Conservation (phyloP, 2,113 vertebrate genomes). For the Gambusia affinis region DNA sequence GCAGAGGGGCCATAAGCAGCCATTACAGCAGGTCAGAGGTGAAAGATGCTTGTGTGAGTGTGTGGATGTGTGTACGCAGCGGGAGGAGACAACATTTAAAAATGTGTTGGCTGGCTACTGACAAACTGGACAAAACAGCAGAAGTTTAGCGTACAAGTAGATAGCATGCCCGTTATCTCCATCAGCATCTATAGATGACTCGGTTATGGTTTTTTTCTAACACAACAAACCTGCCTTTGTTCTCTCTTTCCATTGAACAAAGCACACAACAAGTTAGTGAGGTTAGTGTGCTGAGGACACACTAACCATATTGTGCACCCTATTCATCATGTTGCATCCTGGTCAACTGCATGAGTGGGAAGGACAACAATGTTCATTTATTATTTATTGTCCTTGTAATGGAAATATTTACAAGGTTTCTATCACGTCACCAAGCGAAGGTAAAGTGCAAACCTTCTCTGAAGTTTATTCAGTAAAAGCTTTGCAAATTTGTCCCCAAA, state of each 20-base stretch:
- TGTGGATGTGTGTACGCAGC: conserved; percentile 12
- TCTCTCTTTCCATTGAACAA: conserved; percentile 46
- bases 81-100: neutral
- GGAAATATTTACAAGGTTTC: conserved; percentile 9
- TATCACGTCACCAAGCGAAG: neutral
- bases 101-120: neutral
- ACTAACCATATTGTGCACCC: conserved; percentile 55
- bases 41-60: conserved; percentile 18
- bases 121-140: too few species aligned
- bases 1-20: conserved; percentile 56
- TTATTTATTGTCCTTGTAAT: conserved; percentile 2
- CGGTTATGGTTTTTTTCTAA: conserved; percentile 41
- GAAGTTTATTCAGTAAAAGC: neutral
- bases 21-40: conserved; percentile 66
- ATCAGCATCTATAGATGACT: conserved; percentile 36
- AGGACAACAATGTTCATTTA: conserved; percentile 8
- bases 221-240: conserved; percentile 49
- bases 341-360: conserved; percentile 16
- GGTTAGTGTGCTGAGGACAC: conserved; percentile 30
- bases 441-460: neutral
- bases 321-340: conserved; percentile 24
- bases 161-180: conserved; percentile 11
- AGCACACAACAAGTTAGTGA: conserved; percentile 40
- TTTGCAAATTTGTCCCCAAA: neutral
- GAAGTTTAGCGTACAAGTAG: neutral